Base-by-base conservation (phyloP, 2,888 invertebrate species). In the Galerucella nymphaeae region DNA sequence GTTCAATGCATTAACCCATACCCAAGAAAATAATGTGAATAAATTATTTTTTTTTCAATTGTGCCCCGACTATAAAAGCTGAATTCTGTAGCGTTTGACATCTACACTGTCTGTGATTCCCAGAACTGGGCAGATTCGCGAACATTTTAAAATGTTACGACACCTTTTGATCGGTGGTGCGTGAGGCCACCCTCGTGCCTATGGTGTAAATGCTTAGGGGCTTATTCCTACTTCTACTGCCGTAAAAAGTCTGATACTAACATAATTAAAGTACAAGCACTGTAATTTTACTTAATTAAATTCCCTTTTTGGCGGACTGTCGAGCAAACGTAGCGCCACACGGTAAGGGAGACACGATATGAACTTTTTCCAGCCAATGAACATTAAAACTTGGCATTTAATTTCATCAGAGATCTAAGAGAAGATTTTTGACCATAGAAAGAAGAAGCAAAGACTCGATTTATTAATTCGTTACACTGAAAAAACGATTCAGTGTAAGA, bases 261-360 rank as follows among this genome's bases (percentile, higher is more conserved):
- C 87, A 88, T 88, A 88, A 88, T 88, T 88, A 88, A 88, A 88
- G 86, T 87, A 88, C 88, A 88, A 88, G 87, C 87, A 86, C 85
- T 86, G 88, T 88, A 88, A 88, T 88, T 88, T 88, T 86, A 88
- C 88, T 88, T 88, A 88, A 88, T 88, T 88, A 88, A 88, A 88
- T 88, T 88, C 87, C 87, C 87, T 88, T 87, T 87, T 87, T 86
- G 82, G 81, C 79, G 80, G 79, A 82, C 82, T 78, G 81, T 78
- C 77, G 78, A 77, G 75, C 77, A 81, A 77, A 79, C 78, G 81
- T 65, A 71, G 75, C 77, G 75, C 72, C 74, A 71, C 72, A 72
- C 76, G 71, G 68, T 63, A 58, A 66, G 68, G 73, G 80, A 81
- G 83, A 81, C 83, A 84, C 85, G 87, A 87, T 87, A 87, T 86